Base-by-base conservation (phyloP, 2,797 vertebrate genomes). In the Varecia variegata region DNA sequence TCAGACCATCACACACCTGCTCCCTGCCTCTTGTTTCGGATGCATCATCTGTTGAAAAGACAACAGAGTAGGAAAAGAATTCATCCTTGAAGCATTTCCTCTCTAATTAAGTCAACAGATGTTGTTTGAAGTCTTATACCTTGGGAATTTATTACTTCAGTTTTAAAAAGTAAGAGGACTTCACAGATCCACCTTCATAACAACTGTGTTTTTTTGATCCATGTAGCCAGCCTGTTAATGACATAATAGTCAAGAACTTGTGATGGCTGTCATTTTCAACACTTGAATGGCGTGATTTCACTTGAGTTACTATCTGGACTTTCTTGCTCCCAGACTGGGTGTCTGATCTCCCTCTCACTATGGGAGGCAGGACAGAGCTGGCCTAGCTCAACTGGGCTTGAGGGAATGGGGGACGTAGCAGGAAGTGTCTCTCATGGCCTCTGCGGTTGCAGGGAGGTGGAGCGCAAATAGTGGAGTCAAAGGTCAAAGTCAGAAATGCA, bases 101-200 rank as follows among this genome's bases (percentile, higher is more conserved):
- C 62, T 97, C 95, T 96, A 96, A 97, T 97, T 94, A 90, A 94
- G 83, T 87, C 76, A 96, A 94, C 74, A 95, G 93, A 96, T 97
- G 80, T 89, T 98, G 21, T 94, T 88, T 52, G 54, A 82, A 76
- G 15, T 86, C 94, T 94, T 96, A 89, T 94, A 96, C 65, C 35
- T 94, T 70, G 85, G 86, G 68, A 92, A 96, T 96, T 93, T 90
- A 92, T 97, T 93, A 95, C 56, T 95, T 94, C 45, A 21, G 47
- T 50, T 93, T 97, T 96, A 65, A 96, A 83, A 95, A 96, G 68
- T 47, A 91, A 67, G 54, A 83, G 38, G 32, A 90, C 93, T 52
- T 89, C 76, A 87, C n/a, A 83, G 38, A 85, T 65, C 71, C 89
- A 38, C 38, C 35, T 87, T 96, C 43, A n/a, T 76, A 45, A 77